Evolutionary conservation across 92 coral and sea anemone genomes (phyloP).

Genomic region (Epizoanthus ramosus): DNA sequence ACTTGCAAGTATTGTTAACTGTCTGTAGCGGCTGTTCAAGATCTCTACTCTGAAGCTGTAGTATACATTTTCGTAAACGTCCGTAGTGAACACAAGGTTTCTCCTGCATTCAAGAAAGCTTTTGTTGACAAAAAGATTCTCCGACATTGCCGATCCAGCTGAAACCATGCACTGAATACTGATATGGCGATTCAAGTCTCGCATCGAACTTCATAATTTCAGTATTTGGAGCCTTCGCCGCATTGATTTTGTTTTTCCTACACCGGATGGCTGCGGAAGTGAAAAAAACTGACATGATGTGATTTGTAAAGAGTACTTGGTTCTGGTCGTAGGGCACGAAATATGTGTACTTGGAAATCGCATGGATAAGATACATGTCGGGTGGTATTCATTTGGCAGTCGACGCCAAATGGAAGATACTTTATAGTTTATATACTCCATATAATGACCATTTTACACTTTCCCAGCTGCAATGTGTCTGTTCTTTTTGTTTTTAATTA

Average conservation of each 20-base stretch:
- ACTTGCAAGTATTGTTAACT: neutral
- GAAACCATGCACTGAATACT: too few species aligned
- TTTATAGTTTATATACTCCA: neutral
- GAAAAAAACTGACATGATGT: too few species aligned
- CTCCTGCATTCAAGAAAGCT: neutral
- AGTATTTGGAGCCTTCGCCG: too few species aligned
- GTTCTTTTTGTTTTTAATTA: neutral
- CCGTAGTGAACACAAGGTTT: too few species aligned
- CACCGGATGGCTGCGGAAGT: too few species aligned
- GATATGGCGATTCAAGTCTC: neutral
- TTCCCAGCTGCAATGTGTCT: neutral
- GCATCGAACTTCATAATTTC: neutral
- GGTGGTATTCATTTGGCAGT: neutral
- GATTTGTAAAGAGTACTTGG: too few species aligned
- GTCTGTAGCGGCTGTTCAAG: neutral
- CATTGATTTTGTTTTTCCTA: too few species aligned
- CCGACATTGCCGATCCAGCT: neutral
- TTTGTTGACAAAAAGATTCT: conserved; percentile 5
- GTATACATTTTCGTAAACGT: neutral
- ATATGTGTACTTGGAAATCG: too few species aligned
- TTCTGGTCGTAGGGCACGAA: too few species aligned
- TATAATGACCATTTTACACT: neutral
- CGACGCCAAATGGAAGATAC: neutral
- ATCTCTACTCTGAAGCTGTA: neutral
- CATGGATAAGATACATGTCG: too few species aligned